phyloP scores from a whole-genome alignment of 1,140 invertebrate species.

The Centruroides sculpturatus region DNA sequence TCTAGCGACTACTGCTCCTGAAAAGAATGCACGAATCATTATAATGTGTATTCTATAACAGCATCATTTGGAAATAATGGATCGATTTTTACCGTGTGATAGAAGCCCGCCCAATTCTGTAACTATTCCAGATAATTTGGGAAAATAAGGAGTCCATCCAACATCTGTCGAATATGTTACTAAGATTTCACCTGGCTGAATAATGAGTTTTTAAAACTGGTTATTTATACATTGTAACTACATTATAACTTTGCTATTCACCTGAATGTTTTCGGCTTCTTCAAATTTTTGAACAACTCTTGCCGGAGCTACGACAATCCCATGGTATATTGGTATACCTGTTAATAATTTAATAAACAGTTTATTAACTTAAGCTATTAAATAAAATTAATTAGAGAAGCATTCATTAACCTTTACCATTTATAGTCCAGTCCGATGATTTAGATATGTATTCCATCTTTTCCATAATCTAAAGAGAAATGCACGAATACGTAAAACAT shows the following conservation, averaged over 20 bases:
- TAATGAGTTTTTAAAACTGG: background rate
- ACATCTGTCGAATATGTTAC: slow-evolving; percentile 65
- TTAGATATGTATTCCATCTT: too few relatives aligned
- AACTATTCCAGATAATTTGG: slow-evolving; percentile 61
- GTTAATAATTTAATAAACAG: background rate
- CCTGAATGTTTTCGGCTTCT: background rate
- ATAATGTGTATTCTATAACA: too few relatives aligned
- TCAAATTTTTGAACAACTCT: background rate
- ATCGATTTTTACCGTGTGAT: slow-evolving; percentile 45
- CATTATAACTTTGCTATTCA: background rate
- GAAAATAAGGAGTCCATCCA: slow-evolving; percentile 75
- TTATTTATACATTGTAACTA: too few relatives aligned
- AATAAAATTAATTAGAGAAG: too few relatives aligned
- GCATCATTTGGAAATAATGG: too few relatives aligned
- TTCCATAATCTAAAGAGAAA: too few relatives aligned
- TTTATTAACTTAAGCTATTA: too few relatives aligned
- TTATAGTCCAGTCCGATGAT: too few relatives aligned
- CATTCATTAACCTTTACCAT: too few relatives aligned
- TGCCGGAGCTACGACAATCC: background rate
- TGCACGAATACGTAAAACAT: too few relatives aligned
- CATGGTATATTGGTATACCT: background rate
- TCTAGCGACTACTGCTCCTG: slow-evolving; percentile 3
- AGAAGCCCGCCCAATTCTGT: slow-evolving; percentile 72
- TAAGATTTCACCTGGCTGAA: slow-evolving; percentile 50
- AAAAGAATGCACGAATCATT: too few relatives aligned